Conservation (phyloP, 2,797 vertebrate genomes). For the Trichosurus vulpecula region DNA sequence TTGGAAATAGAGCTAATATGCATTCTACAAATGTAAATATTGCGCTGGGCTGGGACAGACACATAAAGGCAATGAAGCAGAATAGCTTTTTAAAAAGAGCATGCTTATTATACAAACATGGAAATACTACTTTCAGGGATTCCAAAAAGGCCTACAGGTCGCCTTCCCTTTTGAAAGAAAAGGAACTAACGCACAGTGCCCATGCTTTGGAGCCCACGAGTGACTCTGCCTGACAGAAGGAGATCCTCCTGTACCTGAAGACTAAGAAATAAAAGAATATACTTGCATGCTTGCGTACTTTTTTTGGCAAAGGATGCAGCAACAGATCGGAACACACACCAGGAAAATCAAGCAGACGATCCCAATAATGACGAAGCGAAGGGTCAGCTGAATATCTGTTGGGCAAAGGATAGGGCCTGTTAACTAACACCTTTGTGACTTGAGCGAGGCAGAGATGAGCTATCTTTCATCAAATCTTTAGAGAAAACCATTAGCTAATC, state of each 20-base stretch:
- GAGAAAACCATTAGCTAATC: constrained; percentile 15
- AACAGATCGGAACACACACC: constrained; percentile 74
- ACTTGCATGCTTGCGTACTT: constrained; percentile 76
- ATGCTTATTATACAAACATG: not conserved
- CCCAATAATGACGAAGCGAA: constrained; percentile 67
- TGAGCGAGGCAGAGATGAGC: not conserved
- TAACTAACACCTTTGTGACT: constrained; percentile 50
- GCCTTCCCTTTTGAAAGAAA: constrained; percentile 20
- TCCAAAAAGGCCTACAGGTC: not conserved
- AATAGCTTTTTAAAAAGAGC: constrained; percentile 19
- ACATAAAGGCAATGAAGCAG: constrained; percentile 11
- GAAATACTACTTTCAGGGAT: constrained; percentile 26
- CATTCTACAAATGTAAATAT: not conserved
- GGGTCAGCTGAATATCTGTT: constrained; percentile 74
- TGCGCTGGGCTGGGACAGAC: not conserved
- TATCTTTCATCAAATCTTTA: constrained; percentile 16
- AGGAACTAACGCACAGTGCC: not conserved
- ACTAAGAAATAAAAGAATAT: constrained; percentile 47
- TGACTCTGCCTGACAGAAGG: constrained; percentile 48
- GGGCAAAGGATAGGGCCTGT: constrained; percentile 68
- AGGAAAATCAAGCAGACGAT: constrained; percentile 66
- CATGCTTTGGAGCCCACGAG: constrained; percentile 37
- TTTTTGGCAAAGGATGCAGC: constrained; percentile 57
- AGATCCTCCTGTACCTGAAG: not conserved
- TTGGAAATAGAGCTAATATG: not conserved